Evolutionary conservation across 1,140 invertebrate species (phyloP).

Genomic region (Drosophila lacertosa): DNA sequence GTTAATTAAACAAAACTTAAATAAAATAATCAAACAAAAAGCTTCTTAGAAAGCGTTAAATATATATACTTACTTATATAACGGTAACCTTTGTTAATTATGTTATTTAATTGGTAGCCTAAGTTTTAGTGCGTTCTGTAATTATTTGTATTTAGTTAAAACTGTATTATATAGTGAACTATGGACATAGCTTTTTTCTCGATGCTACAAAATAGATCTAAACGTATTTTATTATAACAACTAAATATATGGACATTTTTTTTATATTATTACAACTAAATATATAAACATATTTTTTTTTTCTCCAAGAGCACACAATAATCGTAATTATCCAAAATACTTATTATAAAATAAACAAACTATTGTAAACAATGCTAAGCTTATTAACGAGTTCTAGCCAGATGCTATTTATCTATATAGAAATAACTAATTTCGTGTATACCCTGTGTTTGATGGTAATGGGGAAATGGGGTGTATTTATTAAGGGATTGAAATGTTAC

Average conservation of each 20-base stretch:
- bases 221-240: constrained; percentile 18
- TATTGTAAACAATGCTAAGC: constrained; percentile 61
- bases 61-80: constrained; percentile 8
- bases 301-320: constrained; percentile 70
- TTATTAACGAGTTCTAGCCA: constrained; percentile 74
- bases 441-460: too few species aligned
- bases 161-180: constrained; percentile 39
- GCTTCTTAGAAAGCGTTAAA: constrained; percentile 4
- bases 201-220: constrained; percentile 21
- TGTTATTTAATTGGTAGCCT: constrained; percentile 56
- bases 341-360: constrained; percentile 22
- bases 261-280: constrained; percentile 24
- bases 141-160: constrained; percentile 33
- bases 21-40: constrained; percentile 8
- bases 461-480: neutral
- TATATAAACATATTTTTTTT: constrained; percentile 23
- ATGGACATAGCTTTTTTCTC: neutral
- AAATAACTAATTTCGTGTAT: neutral
- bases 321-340: constrained; percentile 43
- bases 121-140: constrained; percentile 45
- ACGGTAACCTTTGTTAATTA: constrained; percentile 50
- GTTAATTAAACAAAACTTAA: neutral
- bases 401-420: constrained; percentile 49
- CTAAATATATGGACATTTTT: constrained; percentile 16
- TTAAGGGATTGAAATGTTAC: too few species aligned